Percentiles rank a stretch among this genome's conserved stretches.
Conservation (phyloP, 2,113 vertebrate species). For the Caranx ignobilis region DNA sequence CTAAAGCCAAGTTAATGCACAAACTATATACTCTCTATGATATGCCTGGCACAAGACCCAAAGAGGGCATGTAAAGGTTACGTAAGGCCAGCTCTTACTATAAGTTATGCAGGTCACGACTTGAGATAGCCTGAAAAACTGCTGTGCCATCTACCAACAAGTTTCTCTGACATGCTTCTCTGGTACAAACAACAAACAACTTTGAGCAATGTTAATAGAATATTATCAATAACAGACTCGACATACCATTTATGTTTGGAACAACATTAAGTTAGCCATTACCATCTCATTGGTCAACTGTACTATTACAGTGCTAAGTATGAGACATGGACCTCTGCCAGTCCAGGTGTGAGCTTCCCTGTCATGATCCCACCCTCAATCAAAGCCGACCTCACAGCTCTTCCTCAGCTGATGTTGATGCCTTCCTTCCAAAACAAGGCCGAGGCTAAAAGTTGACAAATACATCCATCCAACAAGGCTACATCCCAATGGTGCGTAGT, state of each 20-base stretch:
- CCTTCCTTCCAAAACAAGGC: constrained; percentile 30
- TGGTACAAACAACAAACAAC: constrained; percentile 15
- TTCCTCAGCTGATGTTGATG: constrained; percentile 13
- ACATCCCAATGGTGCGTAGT: constrained; percentile 23
- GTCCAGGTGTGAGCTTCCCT: constrained; percentile 32
- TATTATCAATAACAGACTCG: constrained; percentile 10
- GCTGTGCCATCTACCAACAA: constrained; percentile 45
- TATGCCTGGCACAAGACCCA: constrained; percentile 24
- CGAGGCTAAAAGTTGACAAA: constrained; percentile 44
- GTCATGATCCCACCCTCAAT: constrained; percentile 32
- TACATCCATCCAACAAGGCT: constrained; percentile 22
- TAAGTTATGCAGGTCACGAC: constrained; percentile 23
- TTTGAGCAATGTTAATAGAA: not conserved
- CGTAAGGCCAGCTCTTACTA: constrained; percentile 22
- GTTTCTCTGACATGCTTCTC: constrained; percentile 48
- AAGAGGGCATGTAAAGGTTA: constrained; percentile 50
- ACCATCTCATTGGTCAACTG: not conserved
- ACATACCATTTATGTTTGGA: not conserved
- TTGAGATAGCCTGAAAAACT: constrained; percentile 26
- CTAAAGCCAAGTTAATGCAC: constrained; percentile 55
- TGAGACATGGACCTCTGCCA: not conserved
- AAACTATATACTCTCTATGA: constrained; percentile 46
- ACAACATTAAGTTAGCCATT: constrained; percentile 27
- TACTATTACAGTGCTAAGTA: not conserved
- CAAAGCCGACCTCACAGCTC: constrained; percentile 12